Base-by-base conservation (phyloP, 2,888 invertebrate genomes). In the Orthosia gothica region DNA sequence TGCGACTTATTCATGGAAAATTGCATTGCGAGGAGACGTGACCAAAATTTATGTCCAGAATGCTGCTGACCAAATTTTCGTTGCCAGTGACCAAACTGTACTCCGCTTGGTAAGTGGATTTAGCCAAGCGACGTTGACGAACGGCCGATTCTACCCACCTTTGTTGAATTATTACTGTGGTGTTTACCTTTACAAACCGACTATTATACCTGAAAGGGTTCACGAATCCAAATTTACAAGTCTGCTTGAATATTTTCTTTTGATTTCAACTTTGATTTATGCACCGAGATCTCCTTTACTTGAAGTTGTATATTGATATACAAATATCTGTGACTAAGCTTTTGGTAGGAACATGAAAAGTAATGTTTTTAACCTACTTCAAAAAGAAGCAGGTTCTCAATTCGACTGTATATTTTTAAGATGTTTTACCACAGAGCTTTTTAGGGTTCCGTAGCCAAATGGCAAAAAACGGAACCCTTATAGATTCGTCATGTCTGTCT, bases 101-200 rank as follows among this genome's bases (percentile, higher is more conserved):
- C 81, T 85, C 82, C 70, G 65, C 70, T 69, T 62, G 80, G 74
- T 90, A 93, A 92, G 90, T 88, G 90, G 91, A 92, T 93, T n/a
- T 93, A 92, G 75, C 76, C 74, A 66, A 47, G 73, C 84, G 90
- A 92, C 93, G 89, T 88, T 92, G 91, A 92, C 86, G 89, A 82
- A 91, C 89, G 89, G 77, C 64, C 87, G 63, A 83, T 87, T 86
- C 70, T 81, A 64, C 76, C 82, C 84, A 85, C 84, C 85, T 88
- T 84, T 79, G 79, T 78, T 88, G 85, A 88, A 87, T 85, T 87
- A 87, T 86, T 87, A 76, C 75, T 79, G 74, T 77, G 68, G 70
- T 64, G 59, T 81, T 81, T 85, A 76, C 70, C 79, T 71, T 84
- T 71, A 74, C 69, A 81, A 81, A 84, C 76, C 77, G 52, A 72